Evolutionary conservation across 2,797 vertebrate species (phyloP).

Genomic region (Liparis tanakae): DNA sequence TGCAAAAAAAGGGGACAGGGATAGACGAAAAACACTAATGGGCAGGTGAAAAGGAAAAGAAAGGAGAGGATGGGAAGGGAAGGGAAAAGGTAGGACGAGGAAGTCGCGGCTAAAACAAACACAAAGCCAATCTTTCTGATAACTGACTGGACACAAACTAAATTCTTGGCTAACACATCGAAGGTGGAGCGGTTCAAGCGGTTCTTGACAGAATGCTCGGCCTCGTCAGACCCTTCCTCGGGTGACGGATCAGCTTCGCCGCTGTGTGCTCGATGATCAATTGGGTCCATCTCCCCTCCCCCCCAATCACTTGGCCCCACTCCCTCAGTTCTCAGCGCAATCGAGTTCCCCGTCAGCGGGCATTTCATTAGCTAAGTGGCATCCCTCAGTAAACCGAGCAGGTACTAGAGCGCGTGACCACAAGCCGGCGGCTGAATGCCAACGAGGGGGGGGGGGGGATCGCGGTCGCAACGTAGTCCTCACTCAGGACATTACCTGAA

Average conservation of each 20-base stretch:
- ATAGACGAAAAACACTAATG: background rate
- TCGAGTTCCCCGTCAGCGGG: conserved; percentile 75
- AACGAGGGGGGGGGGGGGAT: conserved; percentile 47
- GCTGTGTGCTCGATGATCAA: conserved; percentile 60
- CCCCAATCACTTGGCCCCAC: conserved; percentile 70
- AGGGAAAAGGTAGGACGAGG: background rate
- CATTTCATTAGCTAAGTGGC: conserved; percentile 82
- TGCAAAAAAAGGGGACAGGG: conserved; percentile 2
- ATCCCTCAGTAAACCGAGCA: conserved; percentile 73
- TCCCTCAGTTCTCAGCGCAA: conserved; percentile 70
- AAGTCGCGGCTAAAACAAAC: background rate
- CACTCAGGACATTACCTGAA: background rate
- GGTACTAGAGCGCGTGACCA: conserved; percentile 66
- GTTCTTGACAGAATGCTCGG: conserved; percentile 17
- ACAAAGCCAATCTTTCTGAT: background rate
- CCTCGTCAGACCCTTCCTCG: conserved; percentile 31
- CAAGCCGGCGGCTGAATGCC: conserved; percentile 54
- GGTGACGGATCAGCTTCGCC: conserved; percentile 44
- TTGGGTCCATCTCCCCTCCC: conserved; percentile 50
- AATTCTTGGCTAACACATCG: background rate
- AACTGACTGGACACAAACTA: background rate
- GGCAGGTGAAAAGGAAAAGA: background rate
- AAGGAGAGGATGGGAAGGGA: background rate
- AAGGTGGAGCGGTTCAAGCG: background rate
- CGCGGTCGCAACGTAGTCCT: conserved; percentile 10